phyloP scores from a whole-genome alignment of 64 coral and sea anemone genomes.

The Pachyseris speciosa region DNA sequence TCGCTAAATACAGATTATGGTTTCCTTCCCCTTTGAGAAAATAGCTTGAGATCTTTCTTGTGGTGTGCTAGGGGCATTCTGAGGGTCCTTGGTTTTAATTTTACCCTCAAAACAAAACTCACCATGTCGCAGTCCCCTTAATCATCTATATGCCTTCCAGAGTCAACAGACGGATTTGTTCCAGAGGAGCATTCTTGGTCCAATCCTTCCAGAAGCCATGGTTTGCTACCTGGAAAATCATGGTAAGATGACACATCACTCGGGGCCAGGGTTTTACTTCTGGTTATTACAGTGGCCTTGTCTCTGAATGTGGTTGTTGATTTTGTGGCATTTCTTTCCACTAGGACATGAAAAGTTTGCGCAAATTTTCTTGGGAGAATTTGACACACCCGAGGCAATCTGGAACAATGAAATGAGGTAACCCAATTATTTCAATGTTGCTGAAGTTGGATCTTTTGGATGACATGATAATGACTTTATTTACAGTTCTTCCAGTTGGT shows the following conservation, averaged over 20 bases:
- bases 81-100: no score
- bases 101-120: background rate
- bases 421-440: background rate
- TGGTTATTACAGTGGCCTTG: background rate
- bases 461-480: background rate
- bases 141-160: conserved; percentile 36
- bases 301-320: background rate
- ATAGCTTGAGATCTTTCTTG: no score
- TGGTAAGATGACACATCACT: conserved; percentile 21
- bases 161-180: conserved; percentile 83
- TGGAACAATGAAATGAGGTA: conserved; percentile 99
- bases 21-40: no score
- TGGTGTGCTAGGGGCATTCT: no score
- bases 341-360: conserved; percentile 94
- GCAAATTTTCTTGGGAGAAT: conserved; percentile 92
- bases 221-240: conserved; percentile 97
- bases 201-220: conserved; percentile 93
- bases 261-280: background rate
- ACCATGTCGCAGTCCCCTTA: background rate
- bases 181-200: conserved; percentile 83
- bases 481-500: no score
- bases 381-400: conserved; percentile 96
- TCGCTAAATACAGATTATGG: no score
- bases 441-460: no score
- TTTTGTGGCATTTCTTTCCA: background rate